phyloP scores from a whole-genome alignment of 92 coral and sea anemone species.

The Parazoanthus swiftii region DNA sequence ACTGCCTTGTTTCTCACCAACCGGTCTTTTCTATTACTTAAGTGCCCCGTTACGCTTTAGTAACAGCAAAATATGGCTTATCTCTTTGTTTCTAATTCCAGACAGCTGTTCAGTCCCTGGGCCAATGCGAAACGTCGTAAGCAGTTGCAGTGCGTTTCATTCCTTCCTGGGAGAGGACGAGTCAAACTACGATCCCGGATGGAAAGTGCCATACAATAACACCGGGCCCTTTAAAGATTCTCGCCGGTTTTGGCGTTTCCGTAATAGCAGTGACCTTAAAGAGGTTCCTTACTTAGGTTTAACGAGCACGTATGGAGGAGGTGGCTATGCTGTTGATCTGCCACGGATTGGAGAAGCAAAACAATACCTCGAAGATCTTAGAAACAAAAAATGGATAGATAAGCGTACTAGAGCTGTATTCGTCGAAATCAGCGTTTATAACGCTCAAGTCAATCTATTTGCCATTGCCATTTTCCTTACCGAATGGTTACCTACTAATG shows the following conservation, averaged over 20 bases:
- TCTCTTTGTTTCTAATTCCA: slow-evolving; percentile 7
- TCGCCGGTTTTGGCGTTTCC: slow-evolving; percentile 76
- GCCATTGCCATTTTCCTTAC: slow-evolving; percentile 80
- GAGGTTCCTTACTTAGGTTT: slow-evolving; percentile 76
- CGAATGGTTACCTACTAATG: slow-evolving; percentile 90
- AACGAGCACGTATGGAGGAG: slow-evolving; percentile 80
- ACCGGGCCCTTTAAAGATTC: slow-evolving; percentile 35
- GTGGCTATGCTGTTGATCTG: slow-evolving; percentile 75
- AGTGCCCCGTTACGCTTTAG: neutral
- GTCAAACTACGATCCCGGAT: slow-evolving; percentile 62
- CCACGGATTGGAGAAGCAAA: slow-evolving; percentile 44
- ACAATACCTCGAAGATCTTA: slow-evolving; percentile 43
- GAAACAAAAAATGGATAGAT: slow-evolving; percentile 78
- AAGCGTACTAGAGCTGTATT: slow-evolving; percentile 85
- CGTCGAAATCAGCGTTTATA: slow-evolving; percentile 85
- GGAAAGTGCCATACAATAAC: slow-evolving; percentile 49
- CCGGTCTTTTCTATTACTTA: neutral
- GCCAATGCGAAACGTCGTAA: slow-evolving; percentile 49
- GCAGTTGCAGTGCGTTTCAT: slow-evolving; percentile 68
- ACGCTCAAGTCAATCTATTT: slow-evolving; percentile 88
- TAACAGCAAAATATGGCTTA: neutral
- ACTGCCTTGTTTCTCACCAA: neutral
- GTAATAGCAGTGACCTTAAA: slow-evolving; percentile 62
- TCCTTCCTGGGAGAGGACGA: slow-evolving; percentile 81
- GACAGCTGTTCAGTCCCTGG: slow-evolving; percentile 72